Conservation (phyloP, 2,113 vertebrate species). For the Boulengeromyrus knoepffleri region DNA sequence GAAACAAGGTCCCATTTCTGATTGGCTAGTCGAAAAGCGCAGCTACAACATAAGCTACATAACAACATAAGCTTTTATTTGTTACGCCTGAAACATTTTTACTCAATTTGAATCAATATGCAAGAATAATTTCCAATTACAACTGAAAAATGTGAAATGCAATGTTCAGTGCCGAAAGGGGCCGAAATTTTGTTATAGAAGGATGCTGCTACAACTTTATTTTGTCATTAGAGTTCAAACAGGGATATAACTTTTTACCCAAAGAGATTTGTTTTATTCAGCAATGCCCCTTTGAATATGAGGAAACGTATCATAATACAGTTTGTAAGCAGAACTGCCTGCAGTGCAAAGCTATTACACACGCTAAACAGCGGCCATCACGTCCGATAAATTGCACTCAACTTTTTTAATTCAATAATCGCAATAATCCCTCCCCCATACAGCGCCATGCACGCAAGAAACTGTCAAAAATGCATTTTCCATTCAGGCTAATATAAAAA, state of each 20-base stretch:
- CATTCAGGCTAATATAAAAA: neutral
- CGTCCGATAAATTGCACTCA: neutral
- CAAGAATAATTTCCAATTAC: neutral
- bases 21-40: neutral
- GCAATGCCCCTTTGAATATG: neutral
- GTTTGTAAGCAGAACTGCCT: neutral
- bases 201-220: neutral
- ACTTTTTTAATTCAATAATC: neutral
- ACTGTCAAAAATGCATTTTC: neutral
- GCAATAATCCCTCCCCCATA: neutral
- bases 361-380: neutral
- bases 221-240: neutral
- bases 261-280: neutral
- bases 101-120: neutral
- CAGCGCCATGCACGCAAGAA: neutral
- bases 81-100: neutral
- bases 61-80: too few relatives aligned
- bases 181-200: neutral
- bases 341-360: neutral
- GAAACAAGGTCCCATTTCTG: neutral
- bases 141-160: neutral
- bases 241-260: neutral
- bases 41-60: neutral
- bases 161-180: neutral
- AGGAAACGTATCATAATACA: neutral